These are phyloP conservation scores for Athetis lepigone DNA, from an alignment of 2,888 invertebrate species.

Conservation along the genomic window DNA sequence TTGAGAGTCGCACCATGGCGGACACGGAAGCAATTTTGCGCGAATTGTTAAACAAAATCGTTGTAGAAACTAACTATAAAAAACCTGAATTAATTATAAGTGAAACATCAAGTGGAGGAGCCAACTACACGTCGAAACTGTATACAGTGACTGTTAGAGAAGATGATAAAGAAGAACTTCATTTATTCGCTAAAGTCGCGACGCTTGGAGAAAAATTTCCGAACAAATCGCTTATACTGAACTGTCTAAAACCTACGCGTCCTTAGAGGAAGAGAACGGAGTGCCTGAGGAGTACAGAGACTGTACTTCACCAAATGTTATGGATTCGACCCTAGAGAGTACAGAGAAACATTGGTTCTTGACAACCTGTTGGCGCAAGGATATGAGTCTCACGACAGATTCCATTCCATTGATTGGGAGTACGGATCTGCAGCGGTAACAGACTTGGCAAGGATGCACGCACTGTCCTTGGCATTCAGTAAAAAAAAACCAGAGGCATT, in stretches of 20 bases:
- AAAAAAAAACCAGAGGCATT: conserved; percentile 68
- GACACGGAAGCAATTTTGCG: conserved; percentile 15
- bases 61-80: conserved; percentile 64
- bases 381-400: conserved; percentile 67
- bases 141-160: conserved; percentile 65
- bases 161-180: conserved; percentile 61
- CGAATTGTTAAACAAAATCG: conserved; percentile 56
- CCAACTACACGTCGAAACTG: conserved; percentile 75
- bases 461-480: conserved; percentile 71
- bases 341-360: conserved; percentile 72
- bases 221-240: conserved; percentile 58
- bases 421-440: conserved; percentile 64
- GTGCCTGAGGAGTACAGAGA: conserved; percentile 63
- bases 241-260: conserved; percentile 44
- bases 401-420: conserved; percentile 66
- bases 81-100: conserved; percentile 63
- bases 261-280: conserved; percentile 52
- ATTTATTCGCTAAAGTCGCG: conserved; percentile 66
- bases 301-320: conserved; percentile 65
- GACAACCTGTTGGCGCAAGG: conserved; percentile 68
- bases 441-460: conserved; percentile 75
- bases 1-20: conserved; percentile 23
- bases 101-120: conserved; percentile 71
- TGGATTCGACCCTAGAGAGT: conserved; percentile 53
- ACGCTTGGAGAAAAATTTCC: neutral